Base-by-base conservation (phyloP, 2,888 invertebrate species). In the Caenorhabditis sp. region DNA sequence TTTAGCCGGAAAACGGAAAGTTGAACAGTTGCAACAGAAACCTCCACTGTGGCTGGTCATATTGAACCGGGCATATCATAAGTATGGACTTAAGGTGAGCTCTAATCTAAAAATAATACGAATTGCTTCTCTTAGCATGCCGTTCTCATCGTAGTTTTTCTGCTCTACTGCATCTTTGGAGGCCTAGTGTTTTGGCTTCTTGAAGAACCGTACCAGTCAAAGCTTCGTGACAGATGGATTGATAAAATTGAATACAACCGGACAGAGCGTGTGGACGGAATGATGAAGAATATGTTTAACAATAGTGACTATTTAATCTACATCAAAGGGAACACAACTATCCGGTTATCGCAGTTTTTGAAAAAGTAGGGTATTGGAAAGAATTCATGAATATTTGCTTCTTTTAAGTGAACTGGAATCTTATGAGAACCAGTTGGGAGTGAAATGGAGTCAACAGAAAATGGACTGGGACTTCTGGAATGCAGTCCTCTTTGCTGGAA, bases 391-490 rank as follows among this genome's bases (percentile, higher is more conserved):
- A 40, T 1, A 24, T 18, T 6, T 0, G 22, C 1, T 26, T 4
- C 1, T 64, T 70, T 83, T 13, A 51, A 86, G 85, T 15, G 80
- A 81, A 22, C 64, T 87, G 6, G 26, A 61, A 0, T 20, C 50
- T 6, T 87, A 88, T 69, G 87, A 88, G 47, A 67, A 53, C 8
- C 70, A 85, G 24, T 44, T 88, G 28, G 88, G 86, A 4, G 84
- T 88, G 0, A 79, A 80, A 20, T 88, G 87, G 87, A 86, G 85
- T 50, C 85, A 87, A 18, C 88, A 88, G 60, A 87, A 80, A 71
- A 86, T 88, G 87, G 87, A 88, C 51, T 88, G 87, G 87, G 86
- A 88, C 55, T 88, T 86, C 55, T 86, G 84, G 85, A 88, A 86
- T 55, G 87, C 88, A 0, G 64, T 88, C 13, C 65, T 88, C 0